A percentile compares a stretch with the other conserved stretches of the same genome.
Evolutionary conservation across 2,888 invertebrate genomes (phyloP).

Genomic region (Phragmatobia fuliginosa): DNA sequence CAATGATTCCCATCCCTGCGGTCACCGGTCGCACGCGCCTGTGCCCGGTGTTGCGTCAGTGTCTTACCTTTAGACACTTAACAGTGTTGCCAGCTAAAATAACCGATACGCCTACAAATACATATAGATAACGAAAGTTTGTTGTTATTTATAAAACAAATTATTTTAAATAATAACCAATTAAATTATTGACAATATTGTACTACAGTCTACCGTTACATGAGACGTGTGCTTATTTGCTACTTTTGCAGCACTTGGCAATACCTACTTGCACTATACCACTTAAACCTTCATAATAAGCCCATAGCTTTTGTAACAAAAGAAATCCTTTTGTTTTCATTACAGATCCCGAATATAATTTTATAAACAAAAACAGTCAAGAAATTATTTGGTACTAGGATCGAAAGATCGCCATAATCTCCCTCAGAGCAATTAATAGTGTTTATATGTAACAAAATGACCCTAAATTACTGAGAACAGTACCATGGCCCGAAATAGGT

Average conservation of each 20-base stretch:
- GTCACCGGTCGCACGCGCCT: too few relatives aligned
- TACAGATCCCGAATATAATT: not conserved
- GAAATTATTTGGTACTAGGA: not conserved
- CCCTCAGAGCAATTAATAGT: slow-evolving; percentile 48
- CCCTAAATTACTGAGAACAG: slow-evolving; percentile 58
- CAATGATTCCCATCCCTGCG: too few relatives aligned
- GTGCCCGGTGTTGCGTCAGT: too few relatives aligned
- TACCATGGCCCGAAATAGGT: slow-evolving; percentile 56
- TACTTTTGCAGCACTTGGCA: too few relatives aligned
- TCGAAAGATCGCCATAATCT: slow-evolving; percentile 4
- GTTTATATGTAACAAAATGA: slow-evolving; percentile 52
- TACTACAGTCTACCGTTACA: not conserved
- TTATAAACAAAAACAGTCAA: not conserved
- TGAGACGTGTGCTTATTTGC: not conserved
- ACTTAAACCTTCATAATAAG: not conserved
- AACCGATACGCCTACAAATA: too few relatives aligned
- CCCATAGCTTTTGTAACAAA: not conserved
- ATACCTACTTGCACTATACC: too few relatives aligned
- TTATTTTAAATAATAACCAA: not conserved
- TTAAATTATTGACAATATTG: not conserved
- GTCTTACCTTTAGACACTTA: too few relatives aligned
- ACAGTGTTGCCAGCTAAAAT: too few relatives aligned
- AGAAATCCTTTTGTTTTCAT: not conserved
- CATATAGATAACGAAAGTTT: too few relatives aligned
- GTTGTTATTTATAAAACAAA: too few relatives aligned